These are phyloP conservation scores for Grapholita molesta DNA, from an alignment of 1,140 invertebrate species.

Conservation along the genomic window DNA sequence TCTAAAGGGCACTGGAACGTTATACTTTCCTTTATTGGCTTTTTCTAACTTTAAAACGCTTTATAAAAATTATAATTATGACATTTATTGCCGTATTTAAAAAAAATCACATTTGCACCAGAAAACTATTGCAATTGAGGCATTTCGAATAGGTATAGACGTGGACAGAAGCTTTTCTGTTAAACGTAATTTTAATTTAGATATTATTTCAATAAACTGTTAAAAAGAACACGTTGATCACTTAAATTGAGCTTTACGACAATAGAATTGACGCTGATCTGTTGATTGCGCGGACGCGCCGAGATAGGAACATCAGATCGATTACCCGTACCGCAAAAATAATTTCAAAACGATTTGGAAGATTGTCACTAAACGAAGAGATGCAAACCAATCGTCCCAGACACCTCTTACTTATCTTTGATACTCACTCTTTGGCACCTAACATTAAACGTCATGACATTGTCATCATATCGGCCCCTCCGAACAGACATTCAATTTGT, in stretches of 20 bases:
- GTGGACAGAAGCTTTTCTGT: conserved; percentile 60
- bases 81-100: conserved; percentile 66
- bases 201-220: conserved; percentile 41
- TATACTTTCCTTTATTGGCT: conserved; percentile 64
- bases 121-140: conserved; percentile 53
- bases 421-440: conserved; percentile 76
- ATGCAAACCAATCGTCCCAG: conserved; percentile 59
- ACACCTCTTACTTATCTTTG: conserved; percentile 61
- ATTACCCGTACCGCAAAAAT: conserved; percentile 71
- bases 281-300: conserved; percentile 55
- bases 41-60: conserved; percentile 60
- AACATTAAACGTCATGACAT: conserved; percentile 57
- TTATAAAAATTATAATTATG: conserved; percentile 68
- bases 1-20: conserved; percentile 73
- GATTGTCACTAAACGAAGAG: conserved; percentile 55
- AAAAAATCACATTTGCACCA: conserved; percentile 63
- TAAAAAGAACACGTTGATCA: conserved; percentile 58
- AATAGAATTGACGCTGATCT: conserved; percentile 68
- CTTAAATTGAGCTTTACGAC: conserved; percentile 71
- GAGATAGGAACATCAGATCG: conserved; percentile 75
- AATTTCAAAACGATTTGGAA: conserved; percentile 71
- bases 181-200: conserved; percentile 47
- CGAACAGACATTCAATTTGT: conserved; percentile 34
- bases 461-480: conserved; percentile 48
- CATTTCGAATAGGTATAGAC: conserved; percentile 46